A percentile compares a stretch with the other conserved stretches of the same genome.
These are phyloP conservation scores for Hirtodrosophila alboralis DNA, from an alignment of 2,888 invertebrate species.

Conservation along the genomic window DNA sequence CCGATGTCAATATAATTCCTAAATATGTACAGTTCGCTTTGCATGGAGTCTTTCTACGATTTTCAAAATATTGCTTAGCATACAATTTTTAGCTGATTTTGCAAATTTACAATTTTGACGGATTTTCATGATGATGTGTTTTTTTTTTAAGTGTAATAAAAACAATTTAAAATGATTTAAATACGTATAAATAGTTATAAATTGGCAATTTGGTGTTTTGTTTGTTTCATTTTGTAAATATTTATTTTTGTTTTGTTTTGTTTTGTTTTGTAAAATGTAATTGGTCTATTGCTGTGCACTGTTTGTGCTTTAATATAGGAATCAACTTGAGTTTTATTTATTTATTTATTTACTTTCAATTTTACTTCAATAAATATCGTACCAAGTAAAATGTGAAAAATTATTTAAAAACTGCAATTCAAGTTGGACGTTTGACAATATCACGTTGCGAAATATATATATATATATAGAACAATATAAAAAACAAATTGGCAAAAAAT, in stretches of 20 bases:
- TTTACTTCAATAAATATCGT: background rate
- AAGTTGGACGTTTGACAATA: conserved; percentile 78
- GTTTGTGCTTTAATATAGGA: conserved; percentile 68
- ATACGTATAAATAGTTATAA: conserved; percentile 30
- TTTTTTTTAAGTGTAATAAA: too few species aligned
- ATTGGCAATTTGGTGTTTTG: conserved; percentile 54
- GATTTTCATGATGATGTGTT: conserved; percentile 44
- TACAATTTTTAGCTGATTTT: conserved; percentile 58
- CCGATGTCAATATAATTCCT: conserved; percentile 42
- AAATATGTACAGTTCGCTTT: conserved; percentile 49
- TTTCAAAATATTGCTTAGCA: conserved; percentile 72
- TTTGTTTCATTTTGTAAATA: conserved; percentile 46
- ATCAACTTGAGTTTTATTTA: conserved; percentile 63
- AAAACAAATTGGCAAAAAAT: conserved; percentile 61
- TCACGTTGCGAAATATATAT: conserved; percentile 70
- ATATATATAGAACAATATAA: conserved; percentile 44
- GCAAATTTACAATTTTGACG: conserved; percentile 70
- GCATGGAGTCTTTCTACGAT: conserved; percentile 51
- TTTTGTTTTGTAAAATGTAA: conserved; percentile 46
- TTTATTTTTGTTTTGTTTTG: conserved; percentile 18
- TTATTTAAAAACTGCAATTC: conserved; percentile 65
- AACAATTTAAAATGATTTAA: conserved; percentile 6
- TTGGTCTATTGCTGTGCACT: conserved; percentile 72
- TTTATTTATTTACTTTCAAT: too few species aligned
- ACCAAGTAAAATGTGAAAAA: conserved; percentile 38